Evolutionary conservation across 92 coral and sea anemone species (phyloP).

Genomic region (Siderastrea radians): DNA sequence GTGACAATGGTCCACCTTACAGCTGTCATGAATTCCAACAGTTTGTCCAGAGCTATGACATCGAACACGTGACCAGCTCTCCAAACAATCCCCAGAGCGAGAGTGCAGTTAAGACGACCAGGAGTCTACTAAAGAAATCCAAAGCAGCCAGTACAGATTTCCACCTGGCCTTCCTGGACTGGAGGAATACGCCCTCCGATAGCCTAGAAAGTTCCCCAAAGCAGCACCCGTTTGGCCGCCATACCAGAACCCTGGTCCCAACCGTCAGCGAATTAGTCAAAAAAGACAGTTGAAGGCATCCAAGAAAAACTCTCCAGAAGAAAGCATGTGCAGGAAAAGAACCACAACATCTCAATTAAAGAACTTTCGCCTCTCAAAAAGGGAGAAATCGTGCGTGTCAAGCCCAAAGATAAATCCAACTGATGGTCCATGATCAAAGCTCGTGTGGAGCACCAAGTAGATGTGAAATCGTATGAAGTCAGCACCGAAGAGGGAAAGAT

Average conservation of each 20-base stretch:
- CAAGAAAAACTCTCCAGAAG: neutral
- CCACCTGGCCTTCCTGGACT: constrained; percentile 32
- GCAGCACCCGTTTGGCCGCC: constrained; percentile 22
- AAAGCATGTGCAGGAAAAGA: constrained; percentile 23
- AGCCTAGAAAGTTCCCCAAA: constrained; percentile 31
- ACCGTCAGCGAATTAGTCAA: constrained; percentile 42
- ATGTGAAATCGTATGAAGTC: constrained; percentile 54
- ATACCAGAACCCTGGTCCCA: constrained; percentile 38
- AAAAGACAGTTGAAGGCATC: constrained; percentile 16
- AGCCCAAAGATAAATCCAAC: constrained; percentile 30
- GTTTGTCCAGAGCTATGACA: neutral
- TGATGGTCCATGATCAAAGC: constrained; percentile 13
- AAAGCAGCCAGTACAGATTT: constrained; percentile 32
- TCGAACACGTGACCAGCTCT: constrained; percentile 28
- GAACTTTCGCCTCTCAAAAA: constrained; percentile 31
- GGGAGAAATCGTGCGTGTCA: constrained; percentile 36
- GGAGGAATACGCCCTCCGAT: constrained; percentile 35
- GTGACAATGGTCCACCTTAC: constrained; percentile 38
- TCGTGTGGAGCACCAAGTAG: constrained; percentile 46
- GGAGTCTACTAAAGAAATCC: constrained; percentile 18
- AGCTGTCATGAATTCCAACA: neutral
- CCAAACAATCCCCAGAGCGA: constrained; percentile 1
- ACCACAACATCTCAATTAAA: constrained; percentile 33
- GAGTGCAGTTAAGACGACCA: constrained; percentile 17
- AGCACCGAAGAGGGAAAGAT: constrained; percentile 46